Conservation (phyloP, 1,140 invertebrate genomes). For the Paraescarpia echinospica region DNA sequence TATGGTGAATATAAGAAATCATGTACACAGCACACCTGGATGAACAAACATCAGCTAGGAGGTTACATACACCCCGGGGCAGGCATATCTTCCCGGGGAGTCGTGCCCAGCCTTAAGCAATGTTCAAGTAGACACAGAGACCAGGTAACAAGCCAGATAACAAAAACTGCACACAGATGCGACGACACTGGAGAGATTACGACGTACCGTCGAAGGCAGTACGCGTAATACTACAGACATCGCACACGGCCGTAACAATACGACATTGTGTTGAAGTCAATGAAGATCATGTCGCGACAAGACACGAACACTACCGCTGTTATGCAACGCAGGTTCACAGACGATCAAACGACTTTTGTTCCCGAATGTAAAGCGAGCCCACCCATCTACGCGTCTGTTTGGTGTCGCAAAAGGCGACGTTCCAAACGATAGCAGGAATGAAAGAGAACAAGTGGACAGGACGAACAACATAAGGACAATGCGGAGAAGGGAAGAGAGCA, state of each 20-base stretch:
- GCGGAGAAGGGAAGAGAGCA: too few species aligned
- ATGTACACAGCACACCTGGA: too few species aligned
- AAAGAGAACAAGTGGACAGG: not conserved
- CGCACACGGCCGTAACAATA: not conserved
- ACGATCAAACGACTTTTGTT: not conserved
- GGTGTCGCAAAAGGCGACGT: not conserved
- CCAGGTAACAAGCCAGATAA: too few species aligned
- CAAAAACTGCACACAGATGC: not conserved
- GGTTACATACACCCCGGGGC: too few species aligned
- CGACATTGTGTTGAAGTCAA: not conserved
- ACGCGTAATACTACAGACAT: not conserved
- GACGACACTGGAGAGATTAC: not conserved
- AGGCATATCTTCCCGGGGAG: not conserved
- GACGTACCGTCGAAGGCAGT: not conserved
- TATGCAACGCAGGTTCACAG: not conserved
- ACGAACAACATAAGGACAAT: not conserved
- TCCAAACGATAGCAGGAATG: not conserved
- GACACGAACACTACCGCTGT: not conserved
- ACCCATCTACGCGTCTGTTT: not conserved
- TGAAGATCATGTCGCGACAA: not conserved
- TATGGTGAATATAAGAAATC: too few species aligned
- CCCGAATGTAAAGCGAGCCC: not conserved
- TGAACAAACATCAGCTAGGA: not conserved
- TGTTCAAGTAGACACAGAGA: not conserved
- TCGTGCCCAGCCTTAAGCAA: not conserved